Percentiles rank a stretch among this genome's conserved stretches.
Evolutionary conservation across 2,113 vertebrate genomes (phyloP).

Genomic region (Oreocharis arfaki): DNA sequence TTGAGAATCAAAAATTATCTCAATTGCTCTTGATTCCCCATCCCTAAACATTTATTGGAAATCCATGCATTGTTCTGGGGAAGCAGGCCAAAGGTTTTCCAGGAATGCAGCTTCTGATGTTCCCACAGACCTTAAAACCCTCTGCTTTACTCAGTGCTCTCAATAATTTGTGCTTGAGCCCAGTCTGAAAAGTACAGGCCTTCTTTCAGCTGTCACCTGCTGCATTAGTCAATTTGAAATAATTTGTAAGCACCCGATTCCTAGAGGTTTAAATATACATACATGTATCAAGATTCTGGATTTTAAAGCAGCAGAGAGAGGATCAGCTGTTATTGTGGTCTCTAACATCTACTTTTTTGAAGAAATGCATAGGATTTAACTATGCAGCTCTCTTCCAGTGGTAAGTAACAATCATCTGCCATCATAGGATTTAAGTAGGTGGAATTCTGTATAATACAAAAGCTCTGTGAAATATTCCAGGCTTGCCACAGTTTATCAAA

Average conservation of each 20-base stretch:
- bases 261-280: conserved; percentile 27
- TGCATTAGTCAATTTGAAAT: not conserved
- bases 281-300: not conserved
- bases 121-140: not conserved
- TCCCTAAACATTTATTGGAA: not conserved
- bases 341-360: not conserved
- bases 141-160: not conserved
- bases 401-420: not conserved
- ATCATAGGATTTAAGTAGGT: not conserved
- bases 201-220: not conserved
- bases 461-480: not conserved
- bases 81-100: not conserved
- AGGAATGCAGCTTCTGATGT: not conserved
- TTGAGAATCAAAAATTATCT: conserved; percentile 9
- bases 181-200: not conserved
- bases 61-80: not conserved
- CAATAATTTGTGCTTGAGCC: not conserved
- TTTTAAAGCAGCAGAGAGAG: conserved; percentile 11
- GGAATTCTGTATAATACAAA: not conserved
- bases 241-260: conserved; percentile 10
- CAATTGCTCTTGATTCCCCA: not conserved
- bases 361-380: conserved; percentile 30
- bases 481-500: not conserved
- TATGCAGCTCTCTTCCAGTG: not conserved
- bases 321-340: conserved; percentile 15